Base-by-base conservation (phyloP, 2,888 invertebrate species). In the Spialia ferax region DNA sequence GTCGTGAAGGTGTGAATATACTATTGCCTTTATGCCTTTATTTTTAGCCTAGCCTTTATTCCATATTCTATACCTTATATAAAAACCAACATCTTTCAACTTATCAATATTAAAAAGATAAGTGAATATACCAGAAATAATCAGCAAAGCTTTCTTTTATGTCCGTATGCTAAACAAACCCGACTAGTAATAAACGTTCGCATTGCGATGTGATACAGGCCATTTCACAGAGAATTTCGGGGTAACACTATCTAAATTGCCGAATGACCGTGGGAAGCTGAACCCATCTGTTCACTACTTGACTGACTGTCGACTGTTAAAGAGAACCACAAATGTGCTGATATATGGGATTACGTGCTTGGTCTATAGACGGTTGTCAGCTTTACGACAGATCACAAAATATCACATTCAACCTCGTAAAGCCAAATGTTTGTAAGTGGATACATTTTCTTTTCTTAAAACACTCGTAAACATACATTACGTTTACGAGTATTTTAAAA, bases 211-310 rank as follows among this genome's bases (percentile, higher is more conserved):
- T 50, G 63, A 63, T 63, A 54, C 38, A 13, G 63, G 18, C 54
- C 42, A 54, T 54, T 63, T 63, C 54, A 54, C 63, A 38, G 52
- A 63, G 63, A 63, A 54, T 54, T 63, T 63, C 54, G 52, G 61
- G 54, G 54, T 63, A 54, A 63, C 75, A 75, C 71, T 74, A 78
- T 79, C 78, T 80, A 79, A 81, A 83, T 81, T 74, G 78, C 75
- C 66, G 73, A 73, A 66, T 73, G 26, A 63, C 68, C 79, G 81
- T 84, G 84, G 79, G 84, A 84, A 80, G 74, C 70, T 64, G 73
- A 69, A 56, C 60, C 75, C 74, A 74, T 75, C 77, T 76, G 80
- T 83, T 78, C 78, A 71, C 69, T 63, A 60, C 48, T 29, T 26
- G 26, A n/a, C 48, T 29, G 29, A 18, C 18, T 26, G 48, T 20